phyloP scores from a whole-genome alignment of 2,113 vertebrate genomes.

The Aegotheles bennettii region DNA sequence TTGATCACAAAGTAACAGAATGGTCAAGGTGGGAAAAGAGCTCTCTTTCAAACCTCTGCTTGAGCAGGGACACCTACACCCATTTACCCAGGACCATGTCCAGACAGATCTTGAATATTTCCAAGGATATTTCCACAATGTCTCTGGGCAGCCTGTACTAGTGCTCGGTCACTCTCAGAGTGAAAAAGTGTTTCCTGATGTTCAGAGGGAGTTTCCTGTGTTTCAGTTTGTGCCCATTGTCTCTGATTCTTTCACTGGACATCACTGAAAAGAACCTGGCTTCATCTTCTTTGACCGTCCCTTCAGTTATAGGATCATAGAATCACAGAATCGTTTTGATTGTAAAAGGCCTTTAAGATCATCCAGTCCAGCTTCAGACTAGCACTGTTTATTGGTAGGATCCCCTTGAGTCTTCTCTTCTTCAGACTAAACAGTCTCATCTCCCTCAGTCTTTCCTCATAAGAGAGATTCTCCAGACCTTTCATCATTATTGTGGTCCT shows the following conservation, averaged over 20 bases:
- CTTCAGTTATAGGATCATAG: too few relatives aligned
- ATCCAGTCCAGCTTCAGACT: too few relatives aligned
- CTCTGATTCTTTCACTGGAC: too few relatives aligned
- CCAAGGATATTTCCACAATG: background rate
- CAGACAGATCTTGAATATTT: fast-evolving
- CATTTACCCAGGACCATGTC: background rate
- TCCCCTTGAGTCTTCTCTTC: too few relatives aligned
- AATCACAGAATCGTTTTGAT: too few relatives aligned
- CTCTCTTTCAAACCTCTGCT: background rate
- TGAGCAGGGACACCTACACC: background rate
- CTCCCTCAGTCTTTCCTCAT: background rate
- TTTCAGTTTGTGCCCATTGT: too few relatives aligned
- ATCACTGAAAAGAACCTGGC: too few relatives aligned
- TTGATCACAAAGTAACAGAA: background rate
- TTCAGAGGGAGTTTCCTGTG: too few relatives aligned
- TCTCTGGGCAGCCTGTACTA: background rate
- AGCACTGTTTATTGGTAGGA: background rate
- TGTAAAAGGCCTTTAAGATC: too few relatives aligned
- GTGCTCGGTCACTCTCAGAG: fast-evolving
- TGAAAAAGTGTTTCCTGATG: too few relatives aligned
- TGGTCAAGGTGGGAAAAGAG: background rate
- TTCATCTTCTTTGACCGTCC: too few relatives aligned
- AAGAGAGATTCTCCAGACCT: background rate
- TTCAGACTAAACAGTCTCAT: background rate
- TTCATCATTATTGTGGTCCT: background rate